Percentiles rank a stretch among this genome's conserved stretches.
Conservation (phyloP, 2,797 vertebrate genomes). For the Natrix natrix region DNA sequence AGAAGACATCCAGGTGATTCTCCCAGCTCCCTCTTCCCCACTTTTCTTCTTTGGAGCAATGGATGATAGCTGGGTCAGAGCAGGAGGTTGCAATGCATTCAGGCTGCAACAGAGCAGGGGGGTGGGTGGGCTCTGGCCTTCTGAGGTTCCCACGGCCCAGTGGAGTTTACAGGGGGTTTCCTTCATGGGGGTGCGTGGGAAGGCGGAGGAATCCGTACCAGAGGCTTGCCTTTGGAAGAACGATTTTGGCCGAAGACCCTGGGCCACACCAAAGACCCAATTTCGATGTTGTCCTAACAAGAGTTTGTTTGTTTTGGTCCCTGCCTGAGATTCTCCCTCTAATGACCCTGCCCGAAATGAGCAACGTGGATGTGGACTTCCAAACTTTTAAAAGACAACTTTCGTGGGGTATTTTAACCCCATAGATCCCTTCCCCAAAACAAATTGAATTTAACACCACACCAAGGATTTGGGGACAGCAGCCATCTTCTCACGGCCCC, state of each 20-base stretch:
- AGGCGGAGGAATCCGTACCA: too few species aligned
- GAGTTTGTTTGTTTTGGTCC: not conserved
- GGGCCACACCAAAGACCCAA: fast-evolving
- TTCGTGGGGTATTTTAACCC: not conserved
- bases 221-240: not conserved
- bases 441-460: not conserved
- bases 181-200: too few species aligned
- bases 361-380: not conserved
- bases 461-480: not conserved
- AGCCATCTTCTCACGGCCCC: not conserved
- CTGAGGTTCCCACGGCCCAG: conserved; percentile 11
- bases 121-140: not conserved
- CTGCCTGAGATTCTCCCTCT: not conserved
- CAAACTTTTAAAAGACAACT: not conserved
- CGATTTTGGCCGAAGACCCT: not conserved
- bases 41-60: conserved; percentile 6
- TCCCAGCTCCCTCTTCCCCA: conserved; percentile 27
- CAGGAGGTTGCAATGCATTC: conserved; percentile 29
- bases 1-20: not conserved
- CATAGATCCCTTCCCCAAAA: not conserved
- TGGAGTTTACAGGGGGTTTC: not conserved
- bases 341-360: not conserved
- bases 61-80: conserved; percentile 10
- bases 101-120: conserved; percentile 1
- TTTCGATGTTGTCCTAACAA: not conserved